phyloP scores from a whole-genome alignment of 1,140 invertebrate species.

The Portunus trituberculatus region DNA sequence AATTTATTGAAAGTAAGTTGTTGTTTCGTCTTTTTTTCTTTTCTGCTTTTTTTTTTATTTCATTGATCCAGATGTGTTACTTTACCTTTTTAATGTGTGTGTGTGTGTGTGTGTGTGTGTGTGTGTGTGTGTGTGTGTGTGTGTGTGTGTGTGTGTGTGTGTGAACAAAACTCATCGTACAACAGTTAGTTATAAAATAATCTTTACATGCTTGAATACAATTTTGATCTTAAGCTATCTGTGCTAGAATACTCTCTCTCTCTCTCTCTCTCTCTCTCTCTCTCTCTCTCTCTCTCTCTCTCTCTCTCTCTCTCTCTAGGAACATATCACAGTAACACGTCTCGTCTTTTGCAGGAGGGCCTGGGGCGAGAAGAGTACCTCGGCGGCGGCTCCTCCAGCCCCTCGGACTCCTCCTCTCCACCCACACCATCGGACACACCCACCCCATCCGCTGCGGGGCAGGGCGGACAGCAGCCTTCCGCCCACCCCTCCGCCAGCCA shows the following conservation, averaged over 20 bases:
- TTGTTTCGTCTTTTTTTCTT: too few relatives aligned
- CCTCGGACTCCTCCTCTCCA: conserved; percentile 68
- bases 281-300: conserved; percentile 51
- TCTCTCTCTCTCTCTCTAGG: conserved; percentile 37
- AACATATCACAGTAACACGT: neutral
- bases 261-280: conserved; percentile 55
- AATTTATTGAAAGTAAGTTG: too few relatives aligned
- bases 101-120: too few relatives aligned
- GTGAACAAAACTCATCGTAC: too few relatives aligned
- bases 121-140: too few relatives aligned
- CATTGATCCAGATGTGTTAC: too few relatives aligned
- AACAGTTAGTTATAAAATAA: too few relatives aligned
- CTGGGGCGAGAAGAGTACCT: conserved; percentile 61
- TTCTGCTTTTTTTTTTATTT: too few relatives aligned
- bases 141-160: too few relatives aligned
- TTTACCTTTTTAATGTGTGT: too few relatives aligned
- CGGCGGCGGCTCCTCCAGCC: conserved; percentile 60
- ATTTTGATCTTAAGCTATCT: too few relatives aligned
- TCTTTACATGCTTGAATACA: too few relatives aligned
- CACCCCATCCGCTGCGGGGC: conserved; percentile 28
- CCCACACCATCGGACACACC: conserved; percentile 67
- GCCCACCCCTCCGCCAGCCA: conserved; percentile 46
- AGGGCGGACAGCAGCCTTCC: conserved; percentile 2
- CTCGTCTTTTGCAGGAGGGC: neutral
- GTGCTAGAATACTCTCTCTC: neutral